Conservation (phyloP, 2,888 invertebrate species). For the Dioctria linearis region DNA sequence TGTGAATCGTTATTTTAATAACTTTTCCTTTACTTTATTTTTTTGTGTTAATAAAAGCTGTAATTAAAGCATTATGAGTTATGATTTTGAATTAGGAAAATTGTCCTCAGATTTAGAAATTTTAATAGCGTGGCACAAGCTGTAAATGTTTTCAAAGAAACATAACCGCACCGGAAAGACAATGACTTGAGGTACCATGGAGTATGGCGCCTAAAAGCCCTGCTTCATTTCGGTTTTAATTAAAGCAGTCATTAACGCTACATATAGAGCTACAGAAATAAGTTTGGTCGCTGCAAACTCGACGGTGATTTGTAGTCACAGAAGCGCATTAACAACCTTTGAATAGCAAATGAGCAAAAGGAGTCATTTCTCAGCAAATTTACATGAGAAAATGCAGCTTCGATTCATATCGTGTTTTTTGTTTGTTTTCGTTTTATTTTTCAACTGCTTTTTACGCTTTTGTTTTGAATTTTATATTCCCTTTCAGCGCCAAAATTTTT, state of each 20-base stretch:
- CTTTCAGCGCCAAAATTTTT: conserved; percentile 48
- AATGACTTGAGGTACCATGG: conserved; percentile 34
- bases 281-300: conserved; percentile 36
- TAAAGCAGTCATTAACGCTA: conserved; percentile 39
- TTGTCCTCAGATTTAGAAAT: conserved; percentile 21
- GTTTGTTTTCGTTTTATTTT: conserved; percentile 1
- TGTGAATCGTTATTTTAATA: too few relatives aligned
- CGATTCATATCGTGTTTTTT: conserved; percentile 40
- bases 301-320: conserved; percentile 45
- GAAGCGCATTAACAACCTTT: conserved; percentile 50
- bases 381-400: conserved; percentile 48
- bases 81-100: conserved; percentile 22
- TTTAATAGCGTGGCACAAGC: background rate
- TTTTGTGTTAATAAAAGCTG: conserved; percentile 4
- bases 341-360: conserved; percentile 51
- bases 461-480: conserved; percentile 50
- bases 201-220: conserved; percentile 46
- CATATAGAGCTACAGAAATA: conserved; percentile 49
- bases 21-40: too few relatives aligned
- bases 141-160: conserved; percentile 31
- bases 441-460: conserved; percentile 17
- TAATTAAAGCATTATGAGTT: conserved; percentile 37
- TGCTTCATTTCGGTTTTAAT: conserved; percentile 48
- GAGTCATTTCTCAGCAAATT: conserved; percentile 46
- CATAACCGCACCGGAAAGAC: conserved; percentile 35